These are phyloP conservation scores for Drosophila repleta DNA, from an alignment of 1,140 invertebrate species.

Conservation along the genomic window DNA sequence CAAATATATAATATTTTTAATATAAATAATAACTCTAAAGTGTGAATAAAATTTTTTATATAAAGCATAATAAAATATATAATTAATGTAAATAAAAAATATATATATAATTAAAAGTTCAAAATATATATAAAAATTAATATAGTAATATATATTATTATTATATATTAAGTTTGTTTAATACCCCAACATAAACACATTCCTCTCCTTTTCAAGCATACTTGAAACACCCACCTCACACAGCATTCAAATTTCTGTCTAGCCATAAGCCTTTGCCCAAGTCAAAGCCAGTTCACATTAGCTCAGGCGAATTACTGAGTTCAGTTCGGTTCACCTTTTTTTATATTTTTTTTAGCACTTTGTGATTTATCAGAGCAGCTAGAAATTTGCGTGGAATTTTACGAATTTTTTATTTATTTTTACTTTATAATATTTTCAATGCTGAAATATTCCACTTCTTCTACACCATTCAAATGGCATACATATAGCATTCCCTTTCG, in stretches of 20 bases:
- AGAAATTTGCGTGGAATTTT: slow-evolving; percentile 1
- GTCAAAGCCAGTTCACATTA: slow-evolving; percentile 30
- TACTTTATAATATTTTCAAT: slow-evolving; percentile 1
- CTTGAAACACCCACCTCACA: too few relatives aligned
- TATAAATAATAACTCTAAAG: too few relatives aligned
- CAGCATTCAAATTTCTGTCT: slow-evolving; percentile 3
- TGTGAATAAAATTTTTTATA: too few relatives aligned
- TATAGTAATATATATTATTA: too few relatives aligned
- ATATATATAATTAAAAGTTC: too few relatives aligned
- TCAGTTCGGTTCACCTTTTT: slow-evolving; percentile 10
- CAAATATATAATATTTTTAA: too few relatives aligned
- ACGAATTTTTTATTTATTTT: slow-evolving; percentile 15
- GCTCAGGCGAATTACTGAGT: slow-evolving; percentile 55
- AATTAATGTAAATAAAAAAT: too few relatives aligned
- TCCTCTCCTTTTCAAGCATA: too few relatives aligned
- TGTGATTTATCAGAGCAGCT: slow-evolving; percentile 33
- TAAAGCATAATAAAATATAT: too few relatives aligned
- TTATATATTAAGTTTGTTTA: too few relatives aligned
- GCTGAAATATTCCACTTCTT: neutral
- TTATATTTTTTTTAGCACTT: slow-evolving; percentile 5
- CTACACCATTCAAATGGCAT: neutral
- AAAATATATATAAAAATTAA: too few relatives aligned
- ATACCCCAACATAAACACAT: too few relatives aligned
- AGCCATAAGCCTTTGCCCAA: slow-evolving; percentile 20
- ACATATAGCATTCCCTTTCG: slow-evolving; percentile 10